A percentile compares a stretch with the other conserved stretches of the same genome.
phyloP scores from a whole-genome alignment of 2,113 vertebrate genomes.

The Microtus oregoni region DNA sequence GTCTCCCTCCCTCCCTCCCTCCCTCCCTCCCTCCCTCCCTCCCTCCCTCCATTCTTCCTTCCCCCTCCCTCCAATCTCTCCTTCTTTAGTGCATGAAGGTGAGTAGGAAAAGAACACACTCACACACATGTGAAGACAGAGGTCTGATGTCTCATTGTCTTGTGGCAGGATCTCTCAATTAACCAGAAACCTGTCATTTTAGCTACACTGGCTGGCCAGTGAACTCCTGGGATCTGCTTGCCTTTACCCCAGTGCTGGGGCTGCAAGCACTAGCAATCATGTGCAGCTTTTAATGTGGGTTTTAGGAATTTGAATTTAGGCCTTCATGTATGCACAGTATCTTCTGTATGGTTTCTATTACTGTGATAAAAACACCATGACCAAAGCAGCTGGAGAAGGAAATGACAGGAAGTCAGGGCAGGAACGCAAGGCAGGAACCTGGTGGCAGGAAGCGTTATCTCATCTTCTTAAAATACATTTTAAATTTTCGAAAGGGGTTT shows the following conservation, averaged over 20 bases:
- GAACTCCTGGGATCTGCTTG: background rate
- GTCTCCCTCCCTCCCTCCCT: too few relatives aligned
- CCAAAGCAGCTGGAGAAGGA: background rate
- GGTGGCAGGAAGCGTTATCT: background rate
- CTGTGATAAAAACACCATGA: background rate
- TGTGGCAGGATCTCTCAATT: background rate
- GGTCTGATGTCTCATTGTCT: background rate
- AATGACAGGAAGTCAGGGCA: background rate
- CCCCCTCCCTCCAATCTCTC: too few relatives aligned
- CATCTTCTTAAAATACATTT: constrained; percentile 43
- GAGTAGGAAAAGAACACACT: background rate
- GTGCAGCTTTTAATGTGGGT: background rate
- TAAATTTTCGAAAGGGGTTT: background rate
- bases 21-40: too few relatives aligned
- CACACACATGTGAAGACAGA: background rate
- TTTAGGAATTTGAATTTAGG: background rate
- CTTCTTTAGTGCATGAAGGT: background rate
- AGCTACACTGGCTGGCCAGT: background rate
- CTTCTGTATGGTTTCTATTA: background rate
- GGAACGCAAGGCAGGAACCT: background rate
- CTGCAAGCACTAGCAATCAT: background rate
- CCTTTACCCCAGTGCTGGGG: too few relatives aligned
- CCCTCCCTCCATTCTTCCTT: too few relatives aligned
- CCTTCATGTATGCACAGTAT: background rate
- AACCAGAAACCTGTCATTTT: background rate